A percentile compares a stretch with the other conserved stretches of the same genome.
Conservation (phyloP, 1,140 invertebrate species). For the Drosophila trapezifrons region DNA sequence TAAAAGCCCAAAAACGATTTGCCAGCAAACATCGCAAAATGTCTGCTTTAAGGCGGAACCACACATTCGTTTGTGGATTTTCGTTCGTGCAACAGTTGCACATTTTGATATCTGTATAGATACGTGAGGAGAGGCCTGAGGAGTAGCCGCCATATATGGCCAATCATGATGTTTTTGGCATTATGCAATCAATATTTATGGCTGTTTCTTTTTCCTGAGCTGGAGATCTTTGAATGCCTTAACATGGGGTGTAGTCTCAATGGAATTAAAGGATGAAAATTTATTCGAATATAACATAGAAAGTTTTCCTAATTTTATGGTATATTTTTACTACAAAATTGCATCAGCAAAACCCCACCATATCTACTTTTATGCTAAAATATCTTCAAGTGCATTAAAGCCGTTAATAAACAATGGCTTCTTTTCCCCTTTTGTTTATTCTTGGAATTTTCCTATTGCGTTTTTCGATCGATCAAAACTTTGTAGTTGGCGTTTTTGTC, state of each 20-base stretch:
- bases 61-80: conserved; percentile 22
- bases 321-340: neutral
- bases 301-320: neutral
- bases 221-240: conserved; percentile 7
- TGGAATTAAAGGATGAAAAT: neutral
- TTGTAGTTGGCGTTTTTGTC: conserved; percentile 35
- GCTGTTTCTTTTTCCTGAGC: conserved; percentile 11
- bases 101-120: conserved; percentile 49
- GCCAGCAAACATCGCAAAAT: conserved; percentile 48
- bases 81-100: conserved; percentile 48
- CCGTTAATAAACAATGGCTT: neutral
- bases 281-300: neutral
- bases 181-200: conserved; percentile 45
- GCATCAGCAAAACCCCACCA: too few relatives aligned
- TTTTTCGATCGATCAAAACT: conserved; percentile 51
- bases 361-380: neutral
- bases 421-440: neutral
- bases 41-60: conserved; percentile 56
- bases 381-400: conserved; percentile 7
- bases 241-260: too few relatives aligned
- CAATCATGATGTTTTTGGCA: conserved; percentile 30
- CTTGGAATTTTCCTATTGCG: conserved; percentile 7
- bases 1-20: conserved; percentile 64
- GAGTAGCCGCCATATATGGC: conserved; percentile 44
- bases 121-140: conserved; percentile 13